These are phyloP conservation scores for Hirtodrosophila confusa DNA, from an alignment of 2,888 invertebrate species.

Conservation along the genomic window DNA sequence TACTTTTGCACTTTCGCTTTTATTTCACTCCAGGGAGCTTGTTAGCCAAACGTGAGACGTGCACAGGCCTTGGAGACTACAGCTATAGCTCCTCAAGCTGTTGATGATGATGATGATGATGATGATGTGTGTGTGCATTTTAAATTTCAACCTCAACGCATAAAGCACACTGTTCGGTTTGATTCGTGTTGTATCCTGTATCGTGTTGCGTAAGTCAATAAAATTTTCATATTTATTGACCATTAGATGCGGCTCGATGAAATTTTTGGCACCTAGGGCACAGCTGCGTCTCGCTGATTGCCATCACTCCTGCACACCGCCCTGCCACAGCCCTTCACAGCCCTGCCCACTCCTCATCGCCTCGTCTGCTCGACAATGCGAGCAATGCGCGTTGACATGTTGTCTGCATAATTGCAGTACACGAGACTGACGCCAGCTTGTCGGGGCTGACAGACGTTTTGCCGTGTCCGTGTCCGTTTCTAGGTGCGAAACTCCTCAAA, in stretches of 20 bases:
- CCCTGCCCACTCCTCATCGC: slow-evolving; percentile 23
- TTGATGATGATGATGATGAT: slow-evolving; percentile 28
- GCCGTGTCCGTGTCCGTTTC: slow-evolving; percentile 19
- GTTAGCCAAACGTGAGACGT: slow-evolving; percentile 76
- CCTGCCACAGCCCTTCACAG: slow-evolving; percentile 9
- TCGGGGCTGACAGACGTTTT: slow-evolving; percentile 52
- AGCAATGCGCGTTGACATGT: slow-evolving; percentile 81
- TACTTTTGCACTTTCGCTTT: slow-evolving; percentile 75
- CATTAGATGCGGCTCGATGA: slow-evolving; percentile 60
- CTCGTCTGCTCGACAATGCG: slow-evolving; percentile 60
- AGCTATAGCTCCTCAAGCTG: slow-evolving; percentile 7
- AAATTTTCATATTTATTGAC: slow-evolving; percentile 82
- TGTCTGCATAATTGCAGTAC: slow-evolving; percentile 82
- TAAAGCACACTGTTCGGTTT: slow-evolving; percentile 19
- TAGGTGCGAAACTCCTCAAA: slow-evolving; percentile 74
- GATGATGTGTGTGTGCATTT: slow-evolving; percentile 64
- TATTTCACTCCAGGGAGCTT: slow-evolving; percentile 82
- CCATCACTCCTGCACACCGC: slow-evolving; percentile 5
- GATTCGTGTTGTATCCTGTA: slow-evolving; percentile 24
- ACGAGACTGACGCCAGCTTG: slow-evolving; percentile 75
- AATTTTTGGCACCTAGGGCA: slow-evolving; percentile 59
- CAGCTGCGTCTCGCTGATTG: slow-evolving; percentile 59
- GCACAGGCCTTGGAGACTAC: slow-evolving; percentile 43
- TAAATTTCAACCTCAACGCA: slow-evolving; percentile 55
- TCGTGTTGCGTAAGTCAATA: slow-evolving; percentile 70